Evolutionary conservation across 2,113 vertebrate genomes (phyloP), one percentile per base, ranked within the genome.

Genomic region (Dasyornis broadbenti): DNA sequence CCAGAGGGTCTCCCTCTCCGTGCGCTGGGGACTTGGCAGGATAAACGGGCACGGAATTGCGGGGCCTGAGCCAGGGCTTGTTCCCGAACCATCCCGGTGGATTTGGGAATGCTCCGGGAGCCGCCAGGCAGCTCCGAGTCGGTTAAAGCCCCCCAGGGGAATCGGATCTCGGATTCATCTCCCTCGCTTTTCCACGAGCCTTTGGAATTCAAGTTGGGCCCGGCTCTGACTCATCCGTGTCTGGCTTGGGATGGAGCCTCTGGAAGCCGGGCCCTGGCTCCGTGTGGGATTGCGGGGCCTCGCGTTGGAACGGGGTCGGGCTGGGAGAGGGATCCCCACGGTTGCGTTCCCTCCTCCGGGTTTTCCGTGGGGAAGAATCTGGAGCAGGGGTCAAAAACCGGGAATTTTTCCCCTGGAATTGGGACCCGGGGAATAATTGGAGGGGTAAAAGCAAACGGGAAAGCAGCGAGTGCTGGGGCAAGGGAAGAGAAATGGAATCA

Each of bases 21-120:
- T 5, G 22, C 6, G 1, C 7, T 9, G 31, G 33, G 44, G 11
- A 30, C 8, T 1, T 1, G 15, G 45, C 4, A 30, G 19, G n/a
- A 44, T 8, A 7, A 33, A 35, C 18, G 15, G 63, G 44, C 27
- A 70, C 70, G 54, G n/a, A 57, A 11, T 64, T 21, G 15, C 10
- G 79, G 37, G 63, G 16, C 1, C 53, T 26, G 3, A 7, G 21
- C 33, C 11, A 24, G 64, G 33, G 9, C 54, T 73, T 26, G 24
- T 22, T 89, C 24, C n/a, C 27, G 57, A 60, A 23, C 21, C 6
- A 26, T 14, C 40, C 28, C 4, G 3, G 28, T 5, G 47, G 26
- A 15, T 22, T 26, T 80, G 47, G 24, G 44, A 75, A 91, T 10
- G 47, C 33, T 40, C 23, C 14, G 16, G 11, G 39, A 7, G 7